A percentile compares a stretch with the other conserved stretches of the same genome.
Evolutionary conservation across 2,888 invertebrate genomes (phyloP).

Genomic region (Nipponacmea schrenckii): DNA sequence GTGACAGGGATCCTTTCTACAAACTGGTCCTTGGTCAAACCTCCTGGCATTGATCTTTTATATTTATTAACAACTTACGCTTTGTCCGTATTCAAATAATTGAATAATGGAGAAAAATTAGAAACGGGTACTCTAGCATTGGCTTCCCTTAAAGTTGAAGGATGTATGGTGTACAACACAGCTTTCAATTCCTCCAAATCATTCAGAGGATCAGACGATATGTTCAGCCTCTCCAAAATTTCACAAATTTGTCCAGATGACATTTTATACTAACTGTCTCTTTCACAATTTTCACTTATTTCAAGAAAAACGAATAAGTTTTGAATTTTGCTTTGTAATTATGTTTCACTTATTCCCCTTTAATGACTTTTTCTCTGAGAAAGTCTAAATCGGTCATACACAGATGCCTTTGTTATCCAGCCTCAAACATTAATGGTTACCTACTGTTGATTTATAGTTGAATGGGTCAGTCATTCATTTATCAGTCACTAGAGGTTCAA

Average conservation of each 20-base stretch:
- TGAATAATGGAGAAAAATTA: constrained; percentile 44
- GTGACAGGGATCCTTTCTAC: no score
- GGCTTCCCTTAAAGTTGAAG: constrained; percentile 37
- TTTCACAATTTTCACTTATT: background rate
- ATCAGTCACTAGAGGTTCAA: no score
- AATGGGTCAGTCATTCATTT: no score
- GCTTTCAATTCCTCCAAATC: constrained; percentile 51
- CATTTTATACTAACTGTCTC: background rate
- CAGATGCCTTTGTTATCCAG: no score
- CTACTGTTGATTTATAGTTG: no score
- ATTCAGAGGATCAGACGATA: constrained; percentile 40
- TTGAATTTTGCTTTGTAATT: no score
- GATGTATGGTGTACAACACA: constrained; percentile 38
- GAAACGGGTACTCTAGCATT: constrained; percentile 50
- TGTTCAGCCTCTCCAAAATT: constrained; percentile 46
- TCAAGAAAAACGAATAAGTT: background rate
- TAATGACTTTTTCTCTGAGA: no score
- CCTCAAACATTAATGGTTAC: no score
- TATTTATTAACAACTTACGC: constrained; percentile 34
- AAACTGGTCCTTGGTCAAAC: no score
- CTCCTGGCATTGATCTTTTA: no score
- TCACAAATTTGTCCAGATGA: constrained; percentile 34
- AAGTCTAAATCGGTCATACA: no score
- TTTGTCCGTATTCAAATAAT: constrained; percentile 51
- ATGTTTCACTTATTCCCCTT: no score